A percentile compares a stretch with the other conserved stretches of the same genome.
These are phyloP conservation scores for Lophotis ruficrista DNA, from an alignment of 2,113 vertebrate species.

Conservation along the genomic window DNA sequence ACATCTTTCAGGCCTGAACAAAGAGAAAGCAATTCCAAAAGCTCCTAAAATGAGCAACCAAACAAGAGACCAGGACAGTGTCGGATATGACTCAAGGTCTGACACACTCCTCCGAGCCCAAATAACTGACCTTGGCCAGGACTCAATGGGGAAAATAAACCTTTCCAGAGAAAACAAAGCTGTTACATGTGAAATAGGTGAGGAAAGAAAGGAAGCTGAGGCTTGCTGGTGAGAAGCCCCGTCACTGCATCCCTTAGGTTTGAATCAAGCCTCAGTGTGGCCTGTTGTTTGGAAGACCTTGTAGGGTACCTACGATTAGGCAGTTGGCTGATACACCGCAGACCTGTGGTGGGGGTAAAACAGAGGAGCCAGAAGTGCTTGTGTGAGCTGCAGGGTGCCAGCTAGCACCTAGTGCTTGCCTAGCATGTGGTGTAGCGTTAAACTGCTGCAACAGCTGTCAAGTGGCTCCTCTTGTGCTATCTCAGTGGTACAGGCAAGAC, in stretches of 20 bases:
- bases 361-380: not conserved
- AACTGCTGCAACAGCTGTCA: not conserved
- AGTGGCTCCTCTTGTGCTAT: not conserved
- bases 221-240: not conserved
- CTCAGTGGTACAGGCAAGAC: not conserved
- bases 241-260: not conserved
- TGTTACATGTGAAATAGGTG: accelerated
- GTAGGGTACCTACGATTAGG: not conserved
- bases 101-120: not conserved
- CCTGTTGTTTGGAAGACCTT: not conserved
- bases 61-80: not conserved
- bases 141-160: not conserved
- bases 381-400: not conserved
- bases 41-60: not conserved
- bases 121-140: not conserved
- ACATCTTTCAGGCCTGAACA: not conserved
- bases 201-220: not conserved
- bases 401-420: not conserved
- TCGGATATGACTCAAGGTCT: not conserved
- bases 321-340: accelerated
- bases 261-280: not conserved
- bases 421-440: accelerated
- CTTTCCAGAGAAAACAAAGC: not conserved
- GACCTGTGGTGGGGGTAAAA: not conserved
- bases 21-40: not conserved